These are phyloP conservation scores for Pectinophora gossypiella DNA, from an alignment of 1,140 invertebrate species.

Conservation along the genomic window DNA sequence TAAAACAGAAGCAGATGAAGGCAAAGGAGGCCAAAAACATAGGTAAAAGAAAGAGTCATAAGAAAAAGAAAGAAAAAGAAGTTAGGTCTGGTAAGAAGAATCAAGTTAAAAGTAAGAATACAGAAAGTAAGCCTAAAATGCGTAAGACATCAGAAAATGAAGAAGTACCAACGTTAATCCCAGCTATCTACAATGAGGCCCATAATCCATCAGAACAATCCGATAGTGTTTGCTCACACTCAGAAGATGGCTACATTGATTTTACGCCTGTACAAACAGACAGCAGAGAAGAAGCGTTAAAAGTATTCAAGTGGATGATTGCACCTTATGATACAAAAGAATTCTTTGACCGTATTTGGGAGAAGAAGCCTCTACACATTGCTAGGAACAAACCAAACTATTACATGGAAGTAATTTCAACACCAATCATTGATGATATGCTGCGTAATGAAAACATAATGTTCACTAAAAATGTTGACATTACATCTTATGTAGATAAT, in stretches of 20 bases:
- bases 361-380: constrained; percentile 86
- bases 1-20: constrained; percentile 45
- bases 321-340: constrained; percentile 78
- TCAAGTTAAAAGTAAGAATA: constrained; percentile 7
- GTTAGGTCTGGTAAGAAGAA: constrained; percentile 9
- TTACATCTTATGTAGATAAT: constrained; percentile 90
- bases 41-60: constrained; percentile 46
- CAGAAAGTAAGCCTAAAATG: constrained; percentile 10
- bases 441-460: constrained; percentile 84
- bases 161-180: constrained; percentile 34
- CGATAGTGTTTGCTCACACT: constrained; percentile 26
- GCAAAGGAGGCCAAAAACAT: constrained; percentile 43
- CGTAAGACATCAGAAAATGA: constrained; percentile 27
- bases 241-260: constrained; percentile 36
- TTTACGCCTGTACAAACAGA: constrained; percentile 72
- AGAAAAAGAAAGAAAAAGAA: constrained; percentile 43
- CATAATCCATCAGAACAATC: constrained; percentile 10
- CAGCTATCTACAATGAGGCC: constrained; percentile 9
- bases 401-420: constrained; percentile 85
- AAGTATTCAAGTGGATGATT: constrained; percentile 83
- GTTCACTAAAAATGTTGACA: constrained; percentile 92
- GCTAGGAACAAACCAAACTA: constrained; percentile 80
- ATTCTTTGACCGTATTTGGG: constrained; percentile 86
- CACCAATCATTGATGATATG: constrained; percentile 85
- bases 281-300: constrained; percentile 76